Evolutionary conservation across 2,888 invertebrate species (phyloP).

Genomic region (Microplitis deprimator): DNA sequence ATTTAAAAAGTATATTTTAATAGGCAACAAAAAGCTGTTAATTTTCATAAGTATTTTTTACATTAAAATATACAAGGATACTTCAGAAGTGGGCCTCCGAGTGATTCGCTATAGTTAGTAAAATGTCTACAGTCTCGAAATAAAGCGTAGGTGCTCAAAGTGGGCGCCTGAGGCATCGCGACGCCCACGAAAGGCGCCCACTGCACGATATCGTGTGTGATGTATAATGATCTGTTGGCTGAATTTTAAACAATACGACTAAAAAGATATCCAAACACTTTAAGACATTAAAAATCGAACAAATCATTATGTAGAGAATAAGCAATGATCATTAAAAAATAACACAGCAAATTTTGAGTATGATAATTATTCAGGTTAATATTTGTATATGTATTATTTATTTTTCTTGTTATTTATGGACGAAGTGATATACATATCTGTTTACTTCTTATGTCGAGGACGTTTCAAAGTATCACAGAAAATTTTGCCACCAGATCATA

Average conservation of each 20-base stretch:
- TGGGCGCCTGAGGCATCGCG: constrained; percentile 57
- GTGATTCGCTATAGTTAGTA: background rate
- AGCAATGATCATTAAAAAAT: background rate
- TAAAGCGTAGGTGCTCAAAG: constrained; percentile 54
- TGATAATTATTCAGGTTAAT: too few relatives aligned
- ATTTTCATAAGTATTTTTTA: too few relatives aligned
- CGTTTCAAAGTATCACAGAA: too few relatives aligned
- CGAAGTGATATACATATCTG: too few relatives aligned
- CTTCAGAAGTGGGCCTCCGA: background rate
- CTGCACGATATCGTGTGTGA: constrained; percentile 35
- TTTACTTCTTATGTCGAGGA: too few relatives aligned
- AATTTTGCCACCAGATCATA: too few relatives aligned
- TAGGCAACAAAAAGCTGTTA: too few relatives aligned
- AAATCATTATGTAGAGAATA: background rate
- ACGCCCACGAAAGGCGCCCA: constrained; percentile 61
- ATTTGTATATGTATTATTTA: too few relatives aligned
- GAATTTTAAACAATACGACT: constrained; percentile 24
- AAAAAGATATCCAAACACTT: constrained; percentile 15
- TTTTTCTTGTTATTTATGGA: too few relatives aligned
- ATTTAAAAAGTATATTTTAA: background rate
- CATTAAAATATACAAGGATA: background rate
- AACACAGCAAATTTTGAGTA: background rate
- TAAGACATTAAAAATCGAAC: constrained; percentile 1
- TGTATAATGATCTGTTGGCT: constrained; percentile 27
- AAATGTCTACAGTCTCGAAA: background rate